These are phyloP conservation scores for Penelope pileata DNA, from an alignment of 2,113 vertebrate species.

Conservation along the genomic window DNA sequence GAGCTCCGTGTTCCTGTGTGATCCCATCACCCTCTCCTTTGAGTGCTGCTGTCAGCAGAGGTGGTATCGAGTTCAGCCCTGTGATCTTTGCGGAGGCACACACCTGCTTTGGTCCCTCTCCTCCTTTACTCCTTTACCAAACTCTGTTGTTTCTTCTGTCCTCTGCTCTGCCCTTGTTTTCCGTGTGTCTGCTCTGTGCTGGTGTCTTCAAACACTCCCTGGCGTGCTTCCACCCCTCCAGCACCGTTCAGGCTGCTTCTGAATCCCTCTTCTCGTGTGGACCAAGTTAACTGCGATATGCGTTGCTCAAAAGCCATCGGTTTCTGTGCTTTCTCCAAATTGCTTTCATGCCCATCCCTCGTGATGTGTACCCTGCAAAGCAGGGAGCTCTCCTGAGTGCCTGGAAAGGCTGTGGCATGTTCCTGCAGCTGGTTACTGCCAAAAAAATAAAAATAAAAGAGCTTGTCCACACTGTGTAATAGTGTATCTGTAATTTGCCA, in stretches of 20 bases:
- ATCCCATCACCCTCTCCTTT: neutral
- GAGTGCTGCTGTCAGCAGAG: neutral
- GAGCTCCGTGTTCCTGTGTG: neutral
- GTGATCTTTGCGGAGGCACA: neutral
- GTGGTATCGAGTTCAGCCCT: neutral
- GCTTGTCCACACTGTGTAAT: neutral
- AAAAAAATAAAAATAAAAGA: neutral
- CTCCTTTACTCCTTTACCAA: neutral
- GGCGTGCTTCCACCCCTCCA: neutral
- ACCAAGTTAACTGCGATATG: neutral
- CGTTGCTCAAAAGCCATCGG: neutral
- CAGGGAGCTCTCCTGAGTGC: neutral
- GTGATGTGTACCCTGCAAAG: neutral
- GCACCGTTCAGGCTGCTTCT: neutral
- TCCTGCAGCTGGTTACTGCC: neutral
- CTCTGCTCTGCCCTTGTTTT: neutral
- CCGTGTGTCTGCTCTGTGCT: neutral
- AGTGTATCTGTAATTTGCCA: neutral
- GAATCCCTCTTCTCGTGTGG: neutral
- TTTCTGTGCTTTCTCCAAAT: neutral
- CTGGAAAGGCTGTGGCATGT: neutral
- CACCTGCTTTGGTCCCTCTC: neutral
- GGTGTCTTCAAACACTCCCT: neutral
- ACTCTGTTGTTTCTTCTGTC: neutral
- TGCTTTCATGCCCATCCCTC: accelerated